Evolutionary conservation across 2,113 vertebrate genomes (phyloP), one percentile per base, ranked within the genome.

Genomic region (Myrmophylax atrothorax): DNA sequence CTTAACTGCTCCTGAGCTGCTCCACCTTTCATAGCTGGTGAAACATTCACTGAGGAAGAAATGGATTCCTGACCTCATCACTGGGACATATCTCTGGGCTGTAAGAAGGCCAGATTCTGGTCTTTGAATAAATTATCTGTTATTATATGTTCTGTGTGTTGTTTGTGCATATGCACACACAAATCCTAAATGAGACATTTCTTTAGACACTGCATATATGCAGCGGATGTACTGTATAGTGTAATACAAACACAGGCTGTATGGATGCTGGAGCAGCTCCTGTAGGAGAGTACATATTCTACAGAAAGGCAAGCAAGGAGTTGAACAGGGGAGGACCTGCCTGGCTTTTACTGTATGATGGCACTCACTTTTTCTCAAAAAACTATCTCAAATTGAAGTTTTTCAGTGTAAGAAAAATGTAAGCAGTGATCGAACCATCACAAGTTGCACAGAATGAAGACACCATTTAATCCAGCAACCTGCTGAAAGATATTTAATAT

Each of bases 201-300:
- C 42, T 58, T 22, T 46, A 37, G 17, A 28, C 25, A 14, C 20
- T 70, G 23, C 19, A 4, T 26, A 4, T 3, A 18, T 28, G 52
- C 28, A 55, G 46, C 2, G 3, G 49, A 31, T 15, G 24, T 5
- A 22, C 18, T 0, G 0, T 9, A 26, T 8, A 46, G 8, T 4
- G 7, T 8, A 62, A 40, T 7, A 23, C 16, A 28, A 46, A 49
- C n/a, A 76, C 29, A 53, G n/a, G 26, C 5, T 5, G 7, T 14
- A 19, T 31, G 62, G 44, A 31, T 53, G 53, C 76, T 46, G 42
- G 35, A 63, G 77, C 63, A 91, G 53, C 53, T 46, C 53, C 3
- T 8, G 49, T 31, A 72, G 40, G 8, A 68, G 9, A 44, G 37
- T 44, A 19, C 20, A 19, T 40, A 11, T 46, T 73, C 28, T 63